Conservation (phyloP, 2,113 vertebrate genomes). For the Gyps fulvus region DNA sequence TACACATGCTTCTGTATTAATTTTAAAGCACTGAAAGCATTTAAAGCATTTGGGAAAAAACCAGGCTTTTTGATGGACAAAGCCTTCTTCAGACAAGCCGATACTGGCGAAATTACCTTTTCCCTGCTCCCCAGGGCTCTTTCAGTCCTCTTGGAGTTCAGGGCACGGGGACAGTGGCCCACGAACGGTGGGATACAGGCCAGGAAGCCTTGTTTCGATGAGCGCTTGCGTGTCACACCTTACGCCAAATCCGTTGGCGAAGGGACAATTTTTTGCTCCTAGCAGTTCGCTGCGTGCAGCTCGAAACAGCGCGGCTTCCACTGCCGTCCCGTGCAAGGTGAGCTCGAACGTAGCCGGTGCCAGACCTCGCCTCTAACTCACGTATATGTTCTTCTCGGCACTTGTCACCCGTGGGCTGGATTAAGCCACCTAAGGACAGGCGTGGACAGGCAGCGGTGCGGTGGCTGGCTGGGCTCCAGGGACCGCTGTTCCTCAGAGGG, state of each 20-base stretch:
- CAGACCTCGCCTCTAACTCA: neutral
- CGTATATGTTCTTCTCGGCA: fast-evolving
- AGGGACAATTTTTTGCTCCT: neutral
- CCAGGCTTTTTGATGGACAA: neutral
- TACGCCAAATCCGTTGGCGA: neutral
- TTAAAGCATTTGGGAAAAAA: neutral
- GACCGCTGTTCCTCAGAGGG: neutral
- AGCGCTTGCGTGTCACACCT: neutral
- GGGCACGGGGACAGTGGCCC: neutral
- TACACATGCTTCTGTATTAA: neutral
- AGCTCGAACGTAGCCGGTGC: fast-evolving
- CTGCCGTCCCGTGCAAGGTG: neutral
- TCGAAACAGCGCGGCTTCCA: neutral
- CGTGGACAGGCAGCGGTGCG: neutral
- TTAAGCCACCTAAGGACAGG: neutral
- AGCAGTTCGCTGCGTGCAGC: neutral
- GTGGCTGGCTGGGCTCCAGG: neutral
- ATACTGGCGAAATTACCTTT: neutral
- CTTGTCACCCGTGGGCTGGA: fast-evolving
- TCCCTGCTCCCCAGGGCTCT: neutral
- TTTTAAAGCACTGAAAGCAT: neutral
- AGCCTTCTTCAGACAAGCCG: neutral
- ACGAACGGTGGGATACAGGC: neutral
- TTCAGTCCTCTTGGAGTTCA: neutral
- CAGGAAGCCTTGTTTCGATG: neutral